Evolutionary conservation across 2,888 invertebrate species (phyloP).

Genomic region (Nasonia oneida): DNA sequence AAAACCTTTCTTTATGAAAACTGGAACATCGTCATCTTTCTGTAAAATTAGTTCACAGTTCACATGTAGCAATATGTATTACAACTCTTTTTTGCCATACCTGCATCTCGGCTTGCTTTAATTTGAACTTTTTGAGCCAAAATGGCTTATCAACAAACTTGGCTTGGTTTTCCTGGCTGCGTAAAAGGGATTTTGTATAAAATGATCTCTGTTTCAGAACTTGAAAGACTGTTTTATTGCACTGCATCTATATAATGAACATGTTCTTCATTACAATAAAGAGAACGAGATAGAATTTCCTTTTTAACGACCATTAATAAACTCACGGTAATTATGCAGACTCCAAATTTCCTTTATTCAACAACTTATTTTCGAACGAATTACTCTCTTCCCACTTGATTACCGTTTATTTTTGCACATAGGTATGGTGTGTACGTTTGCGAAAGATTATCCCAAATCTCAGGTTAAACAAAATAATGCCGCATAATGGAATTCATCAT

Average conservation of each 20-base stretch:
- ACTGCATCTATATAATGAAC: neutral
- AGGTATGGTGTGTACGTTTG: no score
- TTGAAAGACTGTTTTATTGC: neutral
- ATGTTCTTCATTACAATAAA: neutral
- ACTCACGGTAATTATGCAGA: neutral
- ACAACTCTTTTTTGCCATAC: constrained; percentile 61
- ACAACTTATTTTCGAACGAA: neutral
- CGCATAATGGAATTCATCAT: neutral
- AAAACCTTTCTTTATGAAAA: constrained; percentile 83
- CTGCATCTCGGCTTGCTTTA: constrained; percentile 70
- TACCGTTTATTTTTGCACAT: no score
- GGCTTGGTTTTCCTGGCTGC: neutral
- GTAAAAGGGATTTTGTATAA: constrained; percentile 14
- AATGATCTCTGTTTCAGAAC: constrained; percentile 12
- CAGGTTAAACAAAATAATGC: neutral
- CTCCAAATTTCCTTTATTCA: neutral
- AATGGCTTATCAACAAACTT: constrained; percentile 36
- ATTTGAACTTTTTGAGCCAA: constrained; percentile 66
- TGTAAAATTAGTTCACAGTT: constrained; percentile 73
- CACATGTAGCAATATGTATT: neutral
- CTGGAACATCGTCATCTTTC: constrained; percentile 82
- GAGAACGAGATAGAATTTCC: neutral
- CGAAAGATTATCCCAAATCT: neutral
- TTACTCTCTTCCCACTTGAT: no score
- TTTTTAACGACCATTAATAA: neutral